These are phyloP conservation scores for Phyto melanocephala DNA, from an alignment of 2,888 invertebrate species.

Conservation along the genomic window DNA sequence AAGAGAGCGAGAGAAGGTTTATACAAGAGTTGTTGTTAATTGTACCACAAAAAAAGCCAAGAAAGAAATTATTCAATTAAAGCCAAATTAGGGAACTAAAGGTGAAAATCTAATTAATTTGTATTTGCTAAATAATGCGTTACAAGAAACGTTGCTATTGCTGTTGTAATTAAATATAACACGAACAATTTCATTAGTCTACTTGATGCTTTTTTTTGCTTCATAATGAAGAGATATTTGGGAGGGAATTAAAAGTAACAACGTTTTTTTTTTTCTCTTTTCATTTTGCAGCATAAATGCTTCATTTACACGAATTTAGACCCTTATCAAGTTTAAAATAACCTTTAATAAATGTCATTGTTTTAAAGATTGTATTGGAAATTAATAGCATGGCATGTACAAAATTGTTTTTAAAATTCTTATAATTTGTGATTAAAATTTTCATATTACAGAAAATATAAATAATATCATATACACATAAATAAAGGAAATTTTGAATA, in stretches of 20 bases:
- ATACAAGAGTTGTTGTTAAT: constrained; percentile 5
- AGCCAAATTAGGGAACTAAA: constrained; percentile 37
- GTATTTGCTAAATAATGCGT: constrained; percentile 30
- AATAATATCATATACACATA: too few relatives aligned
- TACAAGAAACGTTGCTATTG: background rate
- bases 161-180: constrained; percentile 7
- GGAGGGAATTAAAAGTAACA: too few relatives aligned
- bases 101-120: constrained; percentile 53
- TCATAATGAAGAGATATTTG: too few relatives aligned
- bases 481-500: too few relatives aligned
- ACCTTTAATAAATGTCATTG: background rate
- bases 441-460: too few relatives aligned
- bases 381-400: too few relatives aligned
- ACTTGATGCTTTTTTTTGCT: background rate
- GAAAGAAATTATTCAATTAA: constrained; percentile 39
- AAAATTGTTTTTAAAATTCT: too few relatives aligned
- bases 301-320: background rate
- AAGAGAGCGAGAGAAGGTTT: background rate
- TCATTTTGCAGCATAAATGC: background rate
- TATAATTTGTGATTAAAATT: too few relatives aligned
- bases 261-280: too few relatives aligned
- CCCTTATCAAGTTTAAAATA: background rate
- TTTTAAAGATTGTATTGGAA: too few relatives aligned
- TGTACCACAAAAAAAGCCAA: background rate
- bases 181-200: background rate